A percentile compares a stretch with the other conserved stretches of the same genome.
Evolutionary conservation across 2,888 invertebrate species (phyloP).

Genomic region (Loripinus fragilis): DNA sequence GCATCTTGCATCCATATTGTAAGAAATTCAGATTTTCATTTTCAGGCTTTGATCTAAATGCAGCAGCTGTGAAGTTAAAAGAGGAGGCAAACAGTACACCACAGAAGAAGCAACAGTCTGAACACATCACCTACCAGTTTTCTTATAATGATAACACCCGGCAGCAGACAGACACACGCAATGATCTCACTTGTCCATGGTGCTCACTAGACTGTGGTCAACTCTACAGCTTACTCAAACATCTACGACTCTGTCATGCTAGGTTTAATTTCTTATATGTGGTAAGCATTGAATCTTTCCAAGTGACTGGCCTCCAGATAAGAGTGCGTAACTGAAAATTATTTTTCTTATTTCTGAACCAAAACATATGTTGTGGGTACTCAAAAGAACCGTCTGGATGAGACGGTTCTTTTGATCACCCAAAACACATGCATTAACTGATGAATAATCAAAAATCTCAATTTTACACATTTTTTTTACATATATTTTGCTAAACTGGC

Average conservation of each 20-base stretch:
- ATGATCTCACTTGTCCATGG: conserved; percentile 98
- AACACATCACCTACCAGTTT: conserved; percentile 94
- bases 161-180: conserved; percentile 97
- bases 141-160: conserved; percentile 97
- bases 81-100: conserved; percentile 69
- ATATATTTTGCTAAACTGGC: too few relatives aligned
- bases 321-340: too few relatives aligned
- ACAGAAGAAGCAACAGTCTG: conserved; percentile 85
- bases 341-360: too few relatives aligned
- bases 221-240: conserved; percentile 95
- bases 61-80: conserved; percentile 46
- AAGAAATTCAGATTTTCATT: too few relatives aligned
- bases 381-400: too few relatives aligned
- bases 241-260: conserved; percentile 96
- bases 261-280: conserved; percentile 96
- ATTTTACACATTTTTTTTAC: too few relatives aligned
- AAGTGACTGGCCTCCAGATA: too few relatives aligned
- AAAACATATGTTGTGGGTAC: too few relatives aligned
- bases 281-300: conserved; percentile 87
- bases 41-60: conserved; percentile 40
- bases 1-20: too few relatives aligned
- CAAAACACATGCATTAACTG: too few relatives aligned
- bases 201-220: conserved; percentile 95
- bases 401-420: too few relatives aligned
- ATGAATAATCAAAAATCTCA: too few relatives aligned